A percentile compares a stretch with the other conserved stretches of the same genome.
Conservation (phyloP, 2,888 invertebrate genomes). For the Rhopalosiphum nymphaeae region DNA sequence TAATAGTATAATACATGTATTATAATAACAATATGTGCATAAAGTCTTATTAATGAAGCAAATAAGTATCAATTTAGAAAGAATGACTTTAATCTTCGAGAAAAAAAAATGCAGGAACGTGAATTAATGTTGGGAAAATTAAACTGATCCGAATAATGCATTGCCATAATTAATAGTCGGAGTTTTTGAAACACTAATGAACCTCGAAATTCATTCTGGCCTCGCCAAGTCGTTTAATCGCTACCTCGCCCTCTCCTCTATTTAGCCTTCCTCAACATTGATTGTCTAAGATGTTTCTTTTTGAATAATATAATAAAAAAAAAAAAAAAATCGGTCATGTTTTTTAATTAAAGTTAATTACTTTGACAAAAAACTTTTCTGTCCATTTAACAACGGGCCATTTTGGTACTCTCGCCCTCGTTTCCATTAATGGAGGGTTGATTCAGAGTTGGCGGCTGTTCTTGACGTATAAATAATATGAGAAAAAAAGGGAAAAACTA, state of each 20-base stretch:
- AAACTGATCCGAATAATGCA: conserved; percentile 61
- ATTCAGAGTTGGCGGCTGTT: conserved; percentile 58
- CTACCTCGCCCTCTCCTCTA: neutral
- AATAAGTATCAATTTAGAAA: conserved; percentile 44
- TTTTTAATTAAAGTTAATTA: conserved; percentile 65
- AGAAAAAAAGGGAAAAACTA: conserved; percentile 42
- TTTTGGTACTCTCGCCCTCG: conserved; percentile 44
- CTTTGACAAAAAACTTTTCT: conserved; percentile 63
- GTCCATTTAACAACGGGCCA: conserved; percentile 61
- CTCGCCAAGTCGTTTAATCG: conserved; percentile 56
- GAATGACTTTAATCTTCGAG: conserved; percentile 46
- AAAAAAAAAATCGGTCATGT: conserved; percentile 48
- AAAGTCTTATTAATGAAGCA: conserved; percentile 52
- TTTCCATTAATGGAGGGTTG: conserved; percentile 50
- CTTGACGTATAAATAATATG: conserved; percentile 62
- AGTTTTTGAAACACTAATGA: conserved; percentile 60
- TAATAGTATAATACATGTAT: neutral
- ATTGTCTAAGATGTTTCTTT: conserved; percentile 58
- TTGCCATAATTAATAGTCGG: conserved; percentile 54
- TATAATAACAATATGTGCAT: conserved; percentile 14
- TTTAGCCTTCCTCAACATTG: conserved; percentile 44
- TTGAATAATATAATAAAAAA: conserved; percentile 59
- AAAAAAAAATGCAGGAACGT: conserved; percentile 35
- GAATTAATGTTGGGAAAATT: conserved; percentile 59
- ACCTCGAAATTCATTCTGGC: conserved; percentile 55